These are phyloP conservation scores for Drosophila parvula DNA, from an alignment of 1,140 invertebrate species.

Conservation along the genomic window DNA sequence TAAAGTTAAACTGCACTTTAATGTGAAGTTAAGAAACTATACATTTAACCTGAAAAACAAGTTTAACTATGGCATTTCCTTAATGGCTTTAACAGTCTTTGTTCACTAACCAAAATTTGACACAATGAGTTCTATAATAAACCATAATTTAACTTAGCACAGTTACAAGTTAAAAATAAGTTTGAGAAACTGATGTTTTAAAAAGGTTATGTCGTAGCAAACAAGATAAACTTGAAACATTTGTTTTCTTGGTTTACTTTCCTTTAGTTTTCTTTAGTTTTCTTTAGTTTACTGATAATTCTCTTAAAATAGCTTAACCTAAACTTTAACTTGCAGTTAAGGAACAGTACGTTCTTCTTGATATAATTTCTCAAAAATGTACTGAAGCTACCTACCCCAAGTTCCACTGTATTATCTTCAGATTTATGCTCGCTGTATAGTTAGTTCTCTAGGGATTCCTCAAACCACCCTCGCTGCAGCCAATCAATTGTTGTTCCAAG, in stretches of 20 bases:
- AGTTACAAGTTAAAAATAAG: too few species aligned
- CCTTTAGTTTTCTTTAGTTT: too few species aligned
- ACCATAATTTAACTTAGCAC: too few species aligned
- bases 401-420: background rate
- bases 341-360: background rate
- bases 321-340: background rate
- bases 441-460: background rate
- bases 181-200: too few species aligned
- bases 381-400: too few species aligned
- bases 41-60: too few species aligned
- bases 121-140: background rate
- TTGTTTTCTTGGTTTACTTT: background rate
- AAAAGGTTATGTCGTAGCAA: too few species aligned
- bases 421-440: background rate
- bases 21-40: background rate
- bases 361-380: background rate
- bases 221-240: too few species aligned
- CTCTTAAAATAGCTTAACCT: background rate
- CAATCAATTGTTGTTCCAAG: conserved; percentile 38
- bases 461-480: conserved; percentile 40
- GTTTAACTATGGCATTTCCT: background rate
- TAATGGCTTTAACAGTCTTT: background rate
- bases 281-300: background rate
- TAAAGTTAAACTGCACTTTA: background rate
- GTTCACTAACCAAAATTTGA: background rate